Conservation (phyloP, 2,113 vertebrate genomes). For the Larimichthys polyactis region DNA sequence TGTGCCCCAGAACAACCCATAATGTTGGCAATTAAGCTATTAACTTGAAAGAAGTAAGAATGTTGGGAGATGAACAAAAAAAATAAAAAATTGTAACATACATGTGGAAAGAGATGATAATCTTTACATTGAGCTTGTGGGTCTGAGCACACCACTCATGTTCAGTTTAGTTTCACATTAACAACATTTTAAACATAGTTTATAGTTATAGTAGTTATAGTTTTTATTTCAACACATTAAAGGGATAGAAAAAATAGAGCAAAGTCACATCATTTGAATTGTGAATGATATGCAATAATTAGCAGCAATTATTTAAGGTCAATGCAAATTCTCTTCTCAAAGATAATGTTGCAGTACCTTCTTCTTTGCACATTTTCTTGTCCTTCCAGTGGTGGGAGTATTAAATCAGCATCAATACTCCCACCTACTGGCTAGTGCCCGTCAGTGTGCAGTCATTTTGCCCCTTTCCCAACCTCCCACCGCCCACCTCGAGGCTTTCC, state of each 20-base stretch:
- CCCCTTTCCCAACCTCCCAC: slow-evolving; percentile 54
- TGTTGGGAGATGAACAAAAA: slow-evolving; percentile 18
- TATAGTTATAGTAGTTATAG: too few relatives aligned
- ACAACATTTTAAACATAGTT: background rate
- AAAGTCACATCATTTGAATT: background rate
- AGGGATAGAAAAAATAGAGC: background rate
- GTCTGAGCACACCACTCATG: slow-evolving; percentile 4
- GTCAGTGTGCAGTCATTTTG: slow-evolving; percentile 34
- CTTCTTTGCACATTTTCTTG: background rate
- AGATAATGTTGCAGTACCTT: background rate
- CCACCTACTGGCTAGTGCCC: slow-evolving; percentile 80
- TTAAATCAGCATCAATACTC: slow-evolving; percentile 81
- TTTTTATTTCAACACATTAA: slow-evolving; percentile 10
- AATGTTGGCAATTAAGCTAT: slow-evolving; percentile 73
- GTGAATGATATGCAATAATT: background rate
- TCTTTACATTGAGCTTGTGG: slow-evolving; percentile 23
- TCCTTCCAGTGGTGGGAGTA: background rate
- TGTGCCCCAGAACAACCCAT: slow-evolving; percentile 57
- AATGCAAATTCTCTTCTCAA: background rate
- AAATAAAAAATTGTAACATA: slow-evolving; percentile 1
- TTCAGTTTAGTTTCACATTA: background rate
- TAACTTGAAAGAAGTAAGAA: slow-evolving; percentile 55
- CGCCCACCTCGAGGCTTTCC: slow-evolving; percentile 60
- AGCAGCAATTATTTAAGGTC: slow-evolving; percentile 14
- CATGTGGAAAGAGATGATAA: slow-evolving; percentile 31